phyloP scores from a whole-genome alignment of 2,113 vertebrate species.

The Acinonyx jubatus region DNA sequence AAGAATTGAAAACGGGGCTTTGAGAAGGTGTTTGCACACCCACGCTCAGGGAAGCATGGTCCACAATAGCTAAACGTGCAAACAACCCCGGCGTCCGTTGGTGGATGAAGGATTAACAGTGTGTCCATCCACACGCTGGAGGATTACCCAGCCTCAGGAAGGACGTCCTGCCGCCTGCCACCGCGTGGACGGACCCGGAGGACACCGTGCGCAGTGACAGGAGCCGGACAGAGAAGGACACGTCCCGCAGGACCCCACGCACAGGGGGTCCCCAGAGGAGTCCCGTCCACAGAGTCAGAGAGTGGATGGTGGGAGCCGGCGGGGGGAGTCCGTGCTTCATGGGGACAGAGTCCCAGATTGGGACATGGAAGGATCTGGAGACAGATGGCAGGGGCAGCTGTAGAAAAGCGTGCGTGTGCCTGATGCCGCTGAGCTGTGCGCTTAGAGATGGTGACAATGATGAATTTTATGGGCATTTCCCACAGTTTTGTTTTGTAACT shows the following conservation, averaged over 20 bases:
- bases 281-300: neutral
- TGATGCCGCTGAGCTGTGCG: rapidly evolving
- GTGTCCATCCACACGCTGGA: rapidly evolving
- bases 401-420: rapidly evolving
- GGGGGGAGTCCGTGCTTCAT: neutral
- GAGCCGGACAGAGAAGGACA: neutral
- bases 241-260: neutral
- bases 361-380: neutral
- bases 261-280: rapidly evolving
- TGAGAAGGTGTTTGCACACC: neutral
- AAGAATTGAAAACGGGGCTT: neutral
- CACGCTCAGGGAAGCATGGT: neutral
- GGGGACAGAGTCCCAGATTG: neutral
- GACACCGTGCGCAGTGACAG: neutral
- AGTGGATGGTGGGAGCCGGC: neutral
- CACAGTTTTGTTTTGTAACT: neutral
- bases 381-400: rapidly evolving
- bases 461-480: neutral
- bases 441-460: neutral
- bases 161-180: neutral
- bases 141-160: neutral
- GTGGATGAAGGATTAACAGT: neutral
- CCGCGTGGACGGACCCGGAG: rapidly evolving
- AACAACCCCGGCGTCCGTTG: rapidly evolving
- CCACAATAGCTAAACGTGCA: neutral